Evolutionary conservation across 2,888 invertebrate species (phyloP).

Genomic region (Spatulosminthurus flaviceps): DNA sequence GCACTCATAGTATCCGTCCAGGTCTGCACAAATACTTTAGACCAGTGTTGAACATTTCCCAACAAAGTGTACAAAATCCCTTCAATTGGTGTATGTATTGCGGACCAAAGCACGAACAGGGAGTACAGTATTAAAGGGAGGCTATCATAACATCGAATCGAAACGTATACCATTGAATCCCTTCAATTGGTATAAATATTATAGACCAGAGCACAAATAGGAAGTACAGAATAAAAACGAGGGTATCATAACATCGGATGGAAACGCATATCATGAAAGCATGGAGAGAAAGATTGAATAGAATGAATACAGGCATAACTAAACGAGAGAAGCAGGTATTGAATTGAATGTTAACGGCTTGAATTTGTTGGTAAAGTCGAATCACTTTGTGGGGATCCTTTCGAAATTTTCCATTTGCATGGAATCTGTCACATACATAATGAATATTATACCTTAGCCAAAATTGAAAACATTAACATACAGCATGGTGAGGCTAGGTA

Average conservation of each 20-base stretch:
- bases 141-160: too few relatives aligned
- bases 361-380: neutral
- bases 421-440: too few relatives aligned
- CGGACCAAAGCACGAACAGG: neutral
- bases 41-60: slow-evolving; percentile 6
- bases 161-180: too few relatives aligned
- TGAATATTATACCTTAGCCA: too few relatives aligned
- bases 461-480: too few relatives aligned
- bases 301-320: neutral
- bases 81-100: neutral
- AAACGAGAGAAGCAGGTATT: neutral
- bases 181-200: too few relatives aligned
- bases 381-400: neutral
- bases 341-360: slow-evolving; percentile 9
- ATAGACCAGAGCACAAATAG: too few relatives aligned
- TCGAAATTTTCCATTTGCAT: neutral
- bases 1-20: slow-evolving; percentile 2
- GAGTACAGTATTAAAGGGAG: neutral
- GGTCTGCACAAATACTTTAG: neutral
- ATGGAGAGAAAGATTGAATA: too few relatives aligned
- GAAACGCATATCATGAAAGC: too few relatives aligned
- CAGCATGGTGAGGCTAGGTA: too few relatives aligned
- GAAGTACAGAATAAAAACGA: too few relatives aligned
- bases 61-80: neutral
- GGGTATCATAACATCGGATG: too few relatives aligned